These are phyloP conservation scores for Scaptomyza parva DNA, from an alignment of 2,888 invertebrate species.

Conservation along the genomic window DNA sequence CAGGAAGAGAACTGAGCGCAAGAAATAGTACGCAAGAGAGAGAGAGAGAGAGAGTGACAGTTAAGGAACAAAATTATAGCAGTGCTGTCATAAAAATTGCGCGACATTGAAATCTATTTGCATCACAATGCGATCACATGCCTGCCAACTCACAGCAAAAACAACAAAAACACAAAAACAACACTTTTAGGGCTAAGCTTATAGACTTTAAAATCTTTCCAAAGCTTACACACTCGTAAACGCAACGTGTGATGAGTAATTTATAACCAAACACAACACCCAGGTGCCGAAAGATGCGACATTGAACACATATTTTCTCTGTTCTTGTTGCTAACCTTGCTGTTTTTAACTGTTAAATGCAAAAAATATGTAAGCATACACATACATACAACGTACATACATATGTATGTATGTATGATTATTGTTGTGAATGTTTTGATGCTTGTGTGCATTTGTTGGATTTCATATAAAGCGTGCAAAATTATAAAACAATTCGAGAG, in stretches of 20 bases:
- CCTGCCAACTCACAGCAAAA: slow-evolving; percentile 26
- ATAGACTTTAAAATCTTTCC: slow-evolving; percentile 12
- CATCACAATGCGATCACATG: slow-evolving; percentile 59
- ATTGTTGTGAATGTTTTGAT: slow-evolving; percentile 56
- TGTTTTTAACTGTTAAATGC: slow-evolving; percentile 29
- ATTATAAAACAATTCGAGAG: slow-evolving; percentile 40
- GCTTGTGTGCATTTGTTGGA: slow-evolving; percentile 56
- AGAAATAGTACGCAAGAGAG: background rate
- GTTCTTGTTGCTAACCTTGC: slow-evolving; percentile 25
- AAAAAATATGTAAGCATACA: slow-evolving; percentile 21
- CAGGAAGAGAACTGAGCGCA: slow-evolving; percentile 17
- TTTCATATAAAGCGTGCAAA: slow-evolving; percentile 62
- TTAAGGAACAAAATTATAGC: slow-evolving; percentile 25
- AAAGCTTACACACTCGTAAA: slow-evolving; percentile 15
- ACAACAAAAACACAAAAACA: too few species aligned
- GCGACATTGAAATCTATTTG: slow-evolving; percentile 63
- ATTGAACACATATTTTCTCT: slow-evolving; percentile 24
- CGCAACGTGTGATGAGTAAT: slow-evolving; percentile 21
- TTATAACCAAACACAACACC: slow-evolving; percentile 2
- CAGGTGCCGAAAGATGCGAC: slow-evolving; percentile 21
- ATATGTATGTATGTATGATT: slow-evolving; percentile 24
- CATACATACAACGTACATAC: too few species aligned
- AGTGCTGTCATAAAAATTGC: slow-evolving; percentile 39
- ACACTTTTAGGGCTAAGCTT: slow-evolving; percentile 32
- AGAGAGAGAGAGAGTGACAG: slow-evolving; percentile 14